These are phyloP conservation scores for Myzus persicae DNA, from an alignment of 1,140 invertebrate species.

Conservation along the genomic window DNA sequence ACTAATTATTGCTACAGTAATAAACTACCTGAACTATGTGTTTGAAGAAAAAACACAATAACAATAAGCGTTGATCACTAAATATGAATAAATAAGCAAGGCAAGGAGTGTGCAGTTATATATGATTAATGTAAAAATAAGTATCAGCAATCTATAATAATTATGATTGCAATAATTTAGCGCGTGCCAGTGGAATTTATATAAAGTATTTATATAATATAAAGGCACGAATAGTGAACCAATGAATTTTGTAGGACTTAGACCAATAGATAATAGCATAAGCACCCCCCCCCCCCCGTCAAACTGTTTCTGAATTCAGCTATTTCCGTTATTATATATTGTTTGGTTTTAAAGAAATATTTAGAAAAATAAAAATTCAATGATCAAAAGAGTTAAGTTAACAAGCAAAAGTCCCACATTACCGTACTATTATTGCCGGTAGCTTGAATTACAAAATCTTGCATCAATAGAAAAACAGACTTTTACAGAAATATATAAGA, in stretches of 20 bases:
- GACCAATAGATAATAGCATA: not conserved
- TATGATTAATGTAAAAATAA: not conserved
- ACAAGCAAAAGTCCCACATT: too few relatives aligned
- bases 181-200: not conserved
- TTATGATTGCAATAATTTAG: not conserved
- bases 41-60: too few relatives aligned
- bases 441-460: too few relatives aligned
- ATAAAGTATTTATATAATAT: not conserved
- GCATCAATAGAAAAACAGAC: too few relatives aligned
- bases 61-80: too few relatives aligned
- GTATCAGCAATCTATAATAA: not conserved
- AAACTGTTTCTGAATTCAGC: not conserved
- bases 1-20: not conserved
- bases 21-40: not conserved
- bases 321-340: not conserved
- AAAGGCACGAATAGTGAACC: not conserved
- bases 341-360: not conserved
- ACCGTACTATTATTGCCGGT: too few relatives aligned
- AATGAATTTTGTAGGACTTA: not conserved
- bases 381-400: too few relatives aligned
- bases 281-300: too few relatives aligned
- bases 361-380: too few relatives aligned
- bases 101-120: not conserved
- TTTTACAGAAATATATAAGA: too few relatives aligned
- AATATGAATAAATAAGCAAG: not conserved